Conservation (phyloP, 2,113 vertebrate species). For the Orthonyx spaldingii region DNA sequence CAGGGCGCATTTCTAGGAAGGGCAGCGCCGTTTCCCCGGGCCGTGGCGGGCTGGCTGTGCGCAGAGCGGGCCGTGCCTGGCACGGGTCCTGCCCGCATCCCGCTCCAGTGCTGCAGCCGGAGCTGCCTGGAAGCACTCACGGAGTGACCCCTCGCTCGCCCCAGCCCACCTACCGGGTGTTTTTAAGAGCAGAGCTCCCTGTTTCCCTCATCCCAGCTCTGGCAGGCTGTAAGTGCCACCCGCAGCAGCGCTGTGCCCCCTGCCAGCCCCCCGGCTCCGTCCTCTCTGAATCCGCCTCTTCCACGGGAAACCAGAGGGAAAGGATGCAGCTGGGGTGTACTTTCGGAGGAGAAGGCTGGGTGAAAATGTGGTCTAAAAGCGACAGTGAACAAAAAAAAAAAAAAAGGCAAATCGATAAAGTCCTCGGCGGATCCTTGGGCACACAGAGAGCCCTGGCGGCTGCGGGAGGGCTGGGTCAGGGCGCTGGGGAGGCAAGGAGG, state of each 20-base stretch:
- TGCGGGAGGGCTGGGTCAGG: neutral
- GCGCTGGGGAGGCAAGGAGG: neutral
- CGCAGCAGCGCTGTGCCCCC: neutral
- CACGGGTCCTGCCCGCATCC: conserved; percentile 12
- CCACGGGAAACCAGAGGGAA: neutral
- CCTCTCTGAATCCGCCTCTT: neutral
- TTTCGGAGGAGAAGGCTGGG: neutral
- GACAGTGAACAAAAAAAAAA: neutral
- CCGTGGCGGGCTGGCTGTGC: neutral
- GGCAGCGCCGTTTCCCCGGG: neutral
- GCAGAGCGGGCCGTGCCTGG: conserved; percentile 11
- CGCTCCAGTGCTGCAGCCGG: neutral
- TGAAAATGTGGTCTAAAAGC: conserved; percentile 1
- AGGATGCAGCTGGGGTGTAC: neutral
- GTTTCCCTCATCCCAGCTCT: neutral
- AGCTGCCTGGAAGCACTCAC: neutral
- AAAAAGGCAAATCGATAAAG: neutral
- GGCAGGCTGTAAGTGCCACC: neutral
- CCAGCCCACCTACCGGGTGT: neutral
- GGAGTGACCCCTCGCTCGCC: neutral
- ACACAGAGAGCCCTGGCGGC: neutral
- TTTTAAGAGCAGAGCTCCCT: neutral
- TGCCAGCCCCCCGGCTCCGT: neutral
- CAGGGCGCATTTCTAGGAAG: conserved; percentile 48
- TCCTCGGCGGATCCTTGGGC: neutral